Evolutionary conservation across 2,113 vertebrate genomes (phyloP).

Genomic region (Ornithorhynchus anatinus): DNA sequence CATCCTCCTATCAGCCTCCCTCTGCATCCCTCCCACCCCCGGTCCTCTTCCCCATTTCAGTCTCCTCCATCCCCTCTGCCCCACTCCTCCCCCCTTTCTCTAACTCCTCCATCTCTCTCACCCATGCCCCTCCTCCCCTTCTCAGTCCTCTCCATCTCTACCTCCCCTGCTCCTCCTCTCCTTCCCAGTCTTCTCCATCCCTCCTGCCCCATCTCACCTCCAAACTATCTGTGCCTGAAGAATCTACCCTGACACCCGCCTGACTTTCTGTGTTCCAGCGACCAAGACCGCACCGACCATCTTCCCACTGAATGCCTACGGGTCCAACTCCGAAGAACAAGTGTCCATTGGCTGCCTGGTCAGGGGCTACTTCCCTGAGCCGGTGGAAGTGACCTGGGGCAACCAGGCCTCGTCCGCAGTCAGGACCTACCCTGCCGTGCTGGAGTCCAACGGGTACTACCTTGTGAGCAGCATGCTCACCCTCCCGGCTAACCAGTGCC

Average conservation of each 20-base stretch:
- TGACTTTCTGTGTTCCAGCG: slow-evolving; percentile 20
- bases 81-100: too few relatives aligned
- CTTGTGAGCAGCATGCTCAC: slow-evolving; percentile 24
- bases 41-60: too few relatives aligned
- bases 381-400: slow-evolving; percentile 3
- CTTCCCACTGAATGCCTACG: not conserved
- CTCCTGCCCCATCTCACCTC: too few relatives aligned
- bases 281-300: rapidly evolving
- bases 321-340: rapidly evolving
- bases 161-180: too few relatives aligned
- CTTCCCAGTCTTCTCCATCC: not conserved
- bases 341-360: slow-evolving; percentile 22
- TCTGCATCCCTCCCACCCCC: too few relatives aligned
- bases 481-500: not conserved
- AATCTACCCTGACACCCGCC: too few relatives aligned
- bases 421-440: not conserved
- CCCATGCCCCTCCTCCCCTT: too few relatives aligned
- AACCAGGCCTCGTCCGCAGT: rapidly evolving
- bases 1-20: too few relatives aligned
- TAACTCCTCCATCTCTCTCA: too few relatives aligned
- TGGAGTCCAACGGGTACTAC: not conserved
- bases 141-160: not conserved
- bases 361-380: slow-evolving; percentile 1
- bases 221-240: too few relatives aligned
- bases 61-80: too few relatives aligned